Base-by-base conservation (phyloP, 2,888 invertebrate species). In the Ormia ochracea region DNA sequence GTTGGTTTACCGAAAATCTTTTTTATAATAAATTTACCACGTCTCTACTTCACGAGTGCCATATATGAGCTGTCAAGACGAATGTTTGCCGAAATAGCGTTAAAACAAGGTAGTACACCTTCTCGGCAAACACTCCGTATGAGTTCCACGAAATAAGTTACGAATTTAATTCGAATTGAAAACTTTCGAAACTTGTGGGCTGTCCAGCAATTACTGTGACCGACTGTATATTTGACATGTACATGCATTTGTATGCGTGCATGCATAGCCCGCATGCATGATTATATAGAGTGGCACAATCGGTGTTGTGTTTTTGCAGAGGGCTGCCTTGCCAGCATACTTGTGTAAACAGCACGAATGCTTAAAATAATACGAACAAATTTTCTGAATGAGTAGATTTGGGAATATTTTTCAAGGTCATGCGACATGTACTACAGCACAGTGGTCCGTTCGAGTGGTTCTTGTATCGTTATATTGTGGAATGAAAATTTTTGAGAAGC, bases 371-470 rank as follows among this genome's bases (percentile, higher is more conserved):
- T 56, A 48, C 28, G 21, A 50, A 41, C 26, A 58, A 56, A 58
- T 76, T 78, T 80, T 56, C 72, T 68, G 63, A 72, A 76, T 76
- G 76, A 76, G 65, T 79, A 74, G 78, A 45, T 81, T 73, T 68
- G 84, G 87, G 84, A 87, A 87, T 88, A 87, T 85, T 87, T 87
- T 87, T 88, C 87, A 87, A 87, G 87, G 87, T 87, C 88, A 79
- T 79, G 70, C 54, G 58, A 38, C 41, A 33, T 74, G 58, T 6
- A n/a, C 54, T 28, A 12, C 19, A 36, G 56, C 45, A 58, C 52
- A 61, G 59, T 72, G 52, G 61, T 72, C 43, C 21, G 70, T 14
- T 43, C 31, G 69, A 48, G 36, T 48, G 54, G 54, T 28, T 10
- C 2, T 5, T 26, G 17, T 48, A 63, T 69, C 31, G 41, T 36